Percentiles rank a stretch among this genome's conserved stretches.
phyloP scores from a whole-genome alignment of 2,113 vertebrate species.

The Rostratula benghalensis region DNA sequence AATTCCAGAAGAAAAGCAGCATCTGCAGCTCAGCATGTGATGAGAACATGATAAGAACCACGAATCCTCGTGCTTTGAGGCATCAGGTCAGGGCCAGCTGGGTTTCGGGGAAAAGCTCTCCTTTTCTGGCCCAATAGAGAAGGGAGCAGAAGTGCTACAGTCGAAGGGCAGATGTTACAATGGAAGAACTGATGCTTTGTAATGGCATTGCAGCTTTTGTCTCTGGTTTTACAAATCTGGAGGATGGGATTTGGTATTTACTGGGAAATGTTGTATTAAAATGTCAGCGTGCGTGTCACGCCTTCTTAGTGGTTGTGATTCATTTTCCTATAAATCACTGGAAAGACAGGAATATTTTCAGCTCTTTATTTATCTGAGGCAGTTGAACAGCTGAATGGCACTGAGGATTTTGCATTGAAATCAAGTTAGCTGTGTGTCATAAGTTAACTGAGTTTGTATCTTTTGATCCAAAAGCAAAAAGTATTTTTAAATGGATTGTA shows the following conservation, averaged over 20 bases:
- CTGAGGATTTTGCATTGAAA: neutral
- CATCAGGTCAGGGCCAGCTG: neutral
- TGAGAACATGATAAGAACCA: neutral
- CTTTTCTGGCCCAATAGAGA: neutral
- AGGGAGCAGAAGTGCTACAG: fast-evolving
- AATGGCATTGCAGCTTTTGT: neutral
- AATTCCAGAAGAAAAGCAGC: neutral
- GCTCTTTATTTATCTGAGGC: neutral
- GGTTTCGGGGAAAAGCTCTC: neutral
- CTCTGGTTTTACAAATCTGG: neutral
- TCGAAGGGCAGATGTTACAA: neutral
- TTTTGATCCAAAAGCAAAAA: neutral
- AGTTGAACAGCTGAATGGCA: neutral
- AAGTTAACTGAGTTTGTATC: neutral
- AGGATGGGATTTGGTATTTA: neutral
- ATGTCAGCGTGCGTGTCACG: neutral
- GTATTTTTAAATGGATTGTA: neutral
- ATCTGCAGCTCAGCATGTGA: neutral
- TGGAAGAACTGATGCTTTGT: neutral
- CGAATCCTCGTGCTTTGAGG: neutral
- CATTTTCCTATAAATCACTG: neutral
- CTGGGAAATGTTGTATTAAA: constrained; percentile 9
- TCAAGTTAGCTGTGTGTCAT: neutral
- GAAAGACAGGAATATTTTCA: neutral
- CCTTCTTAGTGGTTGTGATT: neutral